Evolutionary conservation across 2,113 vertebrate genomes (phyloP).

Genomic region (Paracyprichromis sp.): DNA sequence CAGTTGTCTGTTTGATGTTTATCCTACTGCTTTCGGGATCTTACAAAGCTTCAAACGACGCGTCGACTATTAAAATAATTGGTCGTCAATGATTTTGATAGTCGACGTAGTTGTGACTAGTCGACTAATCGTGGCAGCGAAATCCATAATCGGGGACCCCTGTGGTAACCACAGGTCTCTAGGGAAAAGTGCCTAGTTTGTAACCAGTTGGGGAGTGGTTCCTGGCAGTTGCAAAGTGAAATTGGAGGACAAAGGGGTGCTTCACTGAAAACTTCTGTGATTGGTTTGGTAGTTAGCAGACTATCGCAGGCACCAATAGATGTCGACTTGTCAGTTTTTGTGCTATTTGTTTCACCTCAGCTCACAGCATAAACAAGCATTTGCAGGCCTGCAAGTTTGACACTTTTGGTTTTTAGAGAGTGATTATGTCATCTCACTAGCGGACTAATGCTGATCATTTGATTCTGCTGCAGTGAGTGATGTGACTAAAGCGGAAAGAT

Average conservation of each 20-base stretch:
- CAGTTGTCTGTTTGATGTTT: neutral
- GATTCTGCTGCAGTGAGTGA: neutral
- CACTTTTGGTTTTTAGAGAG: neutral
- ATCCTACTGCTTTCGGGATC: neutral
- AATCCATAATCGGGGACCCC: neutral
- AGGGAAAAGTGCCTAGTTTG: neutral
- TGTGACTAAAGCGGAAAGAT: neutral
- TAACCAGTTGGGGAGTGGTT: neutral
- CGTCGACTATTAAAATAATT: neutral
- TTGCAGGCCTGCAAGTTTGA: neutral
- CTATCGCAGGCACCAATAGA: neutral
- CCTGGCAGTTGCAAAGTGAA: neutral
- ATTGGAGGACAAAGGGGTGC: neutral
- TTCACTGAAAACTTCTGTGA: neutral
- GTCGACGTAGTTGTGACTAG: neutral
- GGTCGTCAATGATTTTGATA: neutral
- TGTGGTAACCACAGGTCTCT: neutral
- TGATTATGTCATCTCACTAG: neutral
- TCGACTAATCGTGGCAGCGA: accelerated
- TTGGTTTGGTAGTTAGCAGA: neutral
- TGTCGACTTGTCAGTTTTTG: neutral
- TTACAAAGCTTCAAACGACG: neutral
- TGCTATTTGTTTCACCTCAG: neutral
- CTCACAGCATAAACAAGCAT: neutral
- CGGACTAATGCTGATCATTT: neutral